Conservation (phyloP, 2,888 invertebrate genomes). For the Incurvaria masculella region DNA sequence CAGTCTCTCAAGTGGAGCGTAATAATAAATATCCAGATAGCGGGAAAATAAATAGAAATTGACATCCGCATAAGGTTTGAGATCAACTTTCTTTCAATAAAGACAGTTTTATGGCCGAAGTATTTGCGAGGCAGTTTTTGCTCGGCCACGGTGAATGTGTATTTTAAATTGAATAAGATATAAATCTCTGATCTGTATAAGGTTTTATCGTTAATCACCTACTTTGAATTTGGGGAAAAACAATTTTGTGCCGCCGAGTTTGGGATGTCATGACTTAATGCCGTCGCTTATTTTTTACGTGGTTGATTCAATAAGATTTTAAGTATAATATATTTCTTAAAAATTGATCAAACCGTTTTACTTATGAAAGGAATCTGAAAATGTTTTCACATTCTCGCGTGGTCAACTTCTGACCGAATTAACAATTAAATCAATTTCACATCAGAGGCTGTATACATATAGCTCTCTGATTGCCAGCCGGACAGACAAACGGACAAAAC, state of each 20-base stretch:
- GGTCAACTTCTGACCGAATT: too few species aligned
- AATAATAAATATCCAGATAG: constrained; percentile 1
- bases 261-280: constrained; percentile 7
- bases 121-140: constrained; percentile 1
- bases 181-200: constrained; percentile 41
- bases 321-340: not conserved
- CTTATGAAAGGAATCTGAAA: too few species aligned
- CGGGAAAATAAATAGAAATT: not conserved
- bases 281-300: constrained; percentile 7
- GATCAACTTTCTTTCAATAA: constrained; percentile 4
- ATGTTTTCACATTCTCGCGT: too few species aligned
- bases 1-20: not conserved
- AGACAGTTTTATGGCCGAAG: constrained; percentile 8
- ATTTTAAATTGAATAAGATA: constrained; percentile 44
- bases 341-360: too few species aligned
- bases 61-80: not conserved
- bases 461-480: too few species aligned
- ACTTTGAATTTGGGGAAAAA: constrained; percentile 10
- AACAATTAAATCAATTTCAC: too few species aligned
- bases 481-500: too few species aligned
- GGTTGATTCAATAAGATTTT: constrained; percentile 4
- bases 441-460: too few species aligned
- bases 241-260: not conserved
- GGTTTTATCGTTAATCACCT: constrained; percentile 22
- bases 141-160: constrained; percentile 14